Conservation (phyloP, 2,797 vertebrate genomes). For the Geotrypetes seraphini region DNA sequence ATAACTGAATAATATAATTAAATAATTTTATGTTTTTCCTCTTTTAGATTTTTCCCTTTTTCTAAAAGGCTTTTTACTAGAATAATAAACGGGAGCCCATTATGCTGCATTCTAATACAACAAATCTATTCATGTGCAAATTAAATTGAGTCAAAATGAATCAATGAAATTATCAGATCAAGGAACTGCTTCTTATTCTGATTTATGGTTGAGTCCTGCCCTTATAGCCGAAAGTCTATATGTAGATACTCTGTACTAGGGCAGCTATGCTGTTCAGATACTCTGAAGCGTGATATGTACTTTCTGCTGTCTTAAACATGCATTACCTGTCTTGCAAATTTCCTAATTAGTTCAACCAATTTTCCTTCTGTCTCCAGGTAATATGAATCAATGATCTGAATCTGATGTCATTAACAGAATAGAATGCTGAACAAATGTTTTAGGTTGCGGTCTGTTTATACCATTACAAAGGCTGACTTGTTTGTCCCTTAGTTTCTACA, state of each 20-base stretch:
- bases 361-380: conserved; percentile 45
- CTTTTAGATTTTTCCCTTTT: too few relatives aligned
- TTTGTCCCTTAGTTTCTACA: conserved; percentile 18
- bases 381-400: conserved; percentile 41
- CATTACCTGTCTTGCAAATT: conserved; percentile 40
- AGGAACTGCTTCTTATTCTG: conserved; percentile 9
- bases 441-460: conserved; percentile 31
- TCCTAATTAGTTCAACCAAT: conserved; percentile 44
- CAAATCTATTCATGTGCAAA: too few relatives aligned
- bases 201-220: neutral
- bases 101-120: too few relatives aligned
- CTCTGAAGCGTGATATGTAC: conserved; percentile 1
- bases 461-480: conserved; percentile 1
- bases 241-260: neutral
- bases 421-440: conserved; percentile 36
- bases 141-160: too few relatives aligned
- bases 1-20: too few relatives aligned
- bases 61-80: too few relatives aligned
- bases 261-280: conserved; percentile 5
- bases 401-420: conserved; percentile 36
- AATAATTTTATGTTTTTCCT: too few relatives aligned
- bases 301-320: conserved; percentile 24
- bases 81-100: too few relatives aligned
- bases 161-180: too few relatives aligned
- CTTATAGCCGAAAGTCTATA: conserved; percentile 4